These are phyloP conservation scores for Empis livida DNA, from an alignment of 2,888 invertebrate genomes.

Conservation along the genomic window DNA sequence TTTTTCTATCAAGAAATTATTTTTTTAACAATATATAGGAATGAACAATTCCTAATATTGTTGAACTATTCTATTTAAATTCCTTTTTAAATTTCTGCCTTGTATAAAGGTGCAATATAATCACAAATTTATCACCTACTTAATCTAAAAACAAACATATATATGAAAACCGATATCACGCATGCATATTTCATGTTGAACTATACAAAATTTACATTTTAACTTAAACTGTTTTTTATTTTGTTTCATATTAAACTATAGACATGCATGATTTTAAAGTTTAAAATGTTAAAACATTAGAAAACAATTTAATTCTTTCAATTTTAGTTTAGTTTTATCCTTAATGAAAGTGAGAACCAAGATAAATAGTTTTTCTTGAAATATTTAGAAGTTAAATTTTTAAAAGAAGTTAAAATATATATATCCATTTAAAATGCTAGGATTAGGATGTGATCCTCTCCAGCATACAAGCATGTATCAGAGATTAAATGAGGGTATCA, in stretches of 20 bases:
- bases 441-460: conserved; percentile 36
- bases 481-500: conserved; percentile 40
- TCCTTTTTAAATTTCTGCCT: no score
- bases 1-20: no score
- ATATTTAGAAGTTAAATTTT: background rate
- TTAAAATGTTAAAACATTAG: no score
- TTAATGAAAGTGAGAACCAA: background rate
- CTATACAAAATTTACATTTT: background rate
- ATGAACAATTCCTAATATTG: no score
- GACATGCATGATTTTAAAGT: no score
- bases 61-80: no score
- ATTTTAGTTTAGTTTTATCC: background rate
- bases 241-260: background rate
- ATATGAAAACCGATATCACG: background rate
- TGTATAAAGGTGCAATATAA: no score
- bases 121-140: no score
- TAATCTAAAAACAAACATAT: background rate
- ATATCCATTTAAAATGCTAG: conserved; percentile 26
- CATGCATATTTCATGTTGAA: background rate
- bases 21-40: no score
- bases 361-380: background rate
- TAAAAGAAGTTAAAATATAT: background rate
- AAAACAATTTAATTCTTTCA: no score
- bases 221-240: background rate
- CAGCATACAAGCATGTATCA: conserved; percentile 55